Base-by-base conservation (phyloP, 2,113 vertebrate genomes). In the Melanerpes formicivorus region DNA sequence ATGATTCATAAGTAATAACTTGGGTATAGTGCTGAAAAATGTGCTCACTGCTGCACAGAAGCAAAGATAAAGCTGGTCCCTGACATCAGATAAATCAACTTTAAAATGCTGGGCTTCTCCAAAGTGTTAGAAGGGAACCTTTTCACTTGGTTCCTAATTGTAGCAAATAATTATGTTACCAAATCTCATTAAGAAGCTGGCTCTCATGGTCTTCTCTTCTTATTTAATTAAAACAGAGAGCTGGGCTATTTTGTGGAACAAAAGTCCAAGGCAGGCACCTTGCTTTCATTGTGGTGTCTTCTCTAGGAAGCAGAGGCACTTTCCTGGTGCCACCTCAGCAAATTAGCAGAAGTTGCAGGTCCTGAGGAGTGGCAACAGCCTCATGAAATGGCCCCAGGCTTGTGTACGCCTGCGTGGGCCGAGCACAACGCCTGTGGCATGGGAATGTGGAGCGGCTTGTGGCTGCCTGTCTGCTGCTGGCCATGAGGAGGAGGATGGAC, bases 131-230 rank as follows among this genome's bases (percentile, higher is more conserved):
- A 58, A 76, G 78, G 50, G 73, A 90, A 44, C 23, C 0, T 79
- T 84, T 84, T 84, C 59, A 55, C 59, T 29, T 79, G 56, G 29
- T 52, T 87, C 42, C 59, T 90, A 88, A 86, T 59, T 88, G 88
- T 46, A 76, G 46, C 64, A 52, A 95, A 90, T 74, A 90, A 83
- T 69, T 71, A 4, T 14, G 46, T 69, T 92, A 78, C 56, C 65
- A 79, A 95, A 84, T 60, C 71, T 78, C 59, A 72, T 84, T 82
- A 90, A 87, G 95, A 75, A 95, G 64, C 71, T 90, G 81, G 52
- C 64, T 95, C 55, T 94, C 34, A 71, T 84, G 42, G 37, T 84
- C 59, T 79, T 74, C 26, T 63, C 52, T 70, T 71, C n/a, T 87
- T 27, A 79, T 62, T 88, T 90, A 96, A 92, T 90, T 90, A 81